Percentiles rank a stretch among this genome's conserved stretches.
phyloP scores from a whole-genome alignment of 2,113 vertebrate genomes.

The Chionis minor region DNA sequence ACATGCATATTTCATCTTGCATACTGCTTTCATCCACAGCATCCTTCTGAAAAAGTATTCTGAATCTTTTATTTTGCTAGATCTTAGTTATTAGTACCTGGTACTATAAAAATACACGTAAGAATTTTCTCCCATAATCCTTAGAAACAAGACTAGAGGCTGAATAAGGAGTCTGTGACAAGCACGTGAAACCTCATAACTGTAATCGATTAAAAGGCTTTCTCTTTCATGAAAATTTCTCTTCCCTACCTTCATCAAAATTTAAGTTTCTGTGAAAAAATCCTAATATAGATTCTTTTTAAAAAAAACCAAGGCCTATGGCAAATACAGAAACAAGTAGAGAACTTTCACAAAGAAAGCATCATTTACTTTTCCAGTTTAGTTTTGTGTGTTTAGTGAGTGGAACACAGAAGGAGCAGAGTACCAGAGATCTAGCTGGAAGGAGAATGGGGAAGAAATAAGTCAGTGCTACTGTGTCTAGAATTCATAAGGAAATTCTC shows the following conservation, averaged over 20 bases:
- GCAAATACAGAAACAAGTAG: neutral
- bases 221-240: neutral
- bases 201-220: neutral
- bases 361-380: neutral
- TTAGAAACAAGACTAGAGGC: neutral
- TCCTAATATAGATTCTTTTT: neutral
- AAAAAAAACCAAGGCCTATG: neutral
- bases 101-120: neutral
- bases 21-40: neutral
- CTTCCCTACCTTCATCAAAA: neutral
- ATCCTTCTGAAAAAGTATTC: neutral
- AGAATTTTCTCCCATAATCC: neutral
- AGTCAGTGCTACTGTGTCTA: neutral
- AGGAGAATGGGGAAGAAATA: neutral
- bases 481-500: neutral
- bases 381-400: neutral
- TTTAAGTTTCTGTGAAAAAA: neutral
- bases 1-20: neutral
- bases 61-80: neutral
- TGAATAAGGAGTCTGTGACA: neutral
- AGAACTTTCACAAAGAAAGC: neutral
- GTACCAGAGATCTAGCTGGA: neutral
- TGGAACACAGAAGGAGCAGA: neutral
- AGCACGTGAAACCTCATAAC: neutral
- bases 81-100: neutral